Conservation (phyloP, 2,113 vertebrate genomes). For the Rhizomys pruinosus region DNA sequence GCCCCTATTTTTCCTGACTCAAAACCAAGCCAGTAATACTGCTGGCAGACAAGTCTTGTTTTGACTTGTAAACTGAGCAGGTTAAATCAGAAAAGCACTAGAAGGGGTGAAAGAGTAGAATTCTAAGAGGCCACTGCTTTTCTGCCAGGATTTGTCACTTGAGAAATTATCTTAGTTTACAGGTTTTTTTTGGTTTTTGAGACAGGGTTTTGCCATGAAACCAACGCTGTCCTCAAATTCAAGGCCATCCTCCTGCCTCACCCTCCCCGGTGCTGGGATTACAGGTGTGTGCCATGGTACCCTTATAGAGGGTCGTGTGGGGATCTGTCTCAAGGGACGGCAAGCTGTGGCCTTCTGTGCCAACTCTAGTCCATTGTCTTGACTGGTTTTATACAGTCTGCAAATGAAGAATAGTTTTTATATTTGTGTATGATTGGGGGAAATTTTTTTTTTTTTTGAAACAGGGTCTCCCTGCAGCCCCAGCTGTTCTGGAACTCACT, state of each 20-base stretch:
- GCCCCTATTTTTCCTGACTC: background rate
- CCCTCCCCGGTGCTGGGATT: background rate
- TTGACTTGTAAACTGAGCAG: constrained; percentile 9
- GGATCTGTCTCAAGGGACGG: background rate
- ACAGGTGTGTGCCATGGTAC: background rate
- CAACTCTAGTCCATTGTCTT: background rate
- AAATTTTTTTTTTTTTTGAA: too few species aligned
- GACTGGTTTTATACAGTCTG: background rate
- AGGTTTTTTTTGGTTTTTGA: background rate
- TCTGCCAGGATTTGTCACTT: background rate
- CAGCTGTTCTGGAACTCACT: too few species aligned
- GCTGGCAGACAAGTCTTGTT: background rate
- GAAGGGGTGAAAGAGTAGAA: background rate
- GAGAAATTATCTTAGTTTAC: background rate
- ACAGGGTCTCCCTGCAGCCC: too few species aligned
- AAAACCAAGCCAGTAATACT: background rate
- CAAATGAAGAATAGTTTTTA: background rate
- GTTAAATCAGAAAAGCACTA: background rate
- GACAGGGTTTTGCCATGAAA: background rate
- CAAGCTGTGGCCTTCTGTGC: background rate
- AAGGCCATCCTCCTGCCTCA: background rate
- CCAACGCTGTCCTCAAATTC: background rate
- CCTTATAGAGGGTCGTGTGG: background rate
- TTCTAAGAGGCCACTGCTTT: background rate
- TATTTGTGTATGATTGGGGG: constrained; percentile 7